Percentiles rank a stretch among this genome's conserved stretches.
Conservation (phyloP, 2,888 invertebrate species). For the Aplocera efformata region DNA sequence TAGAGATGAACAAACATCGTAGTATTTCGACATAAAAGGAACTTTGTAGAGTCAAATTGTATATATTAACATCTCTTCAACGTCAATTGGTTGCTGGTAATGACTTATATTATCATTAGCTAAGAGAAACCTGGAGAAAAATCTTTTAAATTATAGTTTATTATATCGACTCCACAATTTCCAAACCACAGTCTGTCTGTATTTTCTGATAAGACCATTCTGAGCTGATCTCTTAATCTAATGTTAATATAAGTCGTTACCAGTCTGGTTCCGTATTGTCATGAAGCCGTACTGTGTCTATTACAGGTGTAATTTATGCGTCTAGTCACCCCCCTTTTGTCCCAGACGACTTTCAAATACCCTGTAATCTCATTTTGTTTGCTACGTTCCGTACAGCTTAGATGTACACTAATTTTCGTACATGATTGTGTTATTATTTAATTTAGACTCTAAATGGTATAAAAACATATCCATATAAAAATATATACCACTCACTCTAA, state of each 20-base stretch:
- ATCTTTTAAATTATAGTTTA: too few relatives aligned
- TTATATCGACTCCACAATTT: too few relatives aligned
- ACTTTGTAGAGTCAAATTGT: not conserved
- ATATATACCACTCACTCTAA: too few relatives aligned
- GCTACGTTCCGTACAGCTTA: constrained; percentile 2
- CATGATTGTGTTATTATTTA: too few relatives aligned
- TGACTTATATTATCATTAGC: not conserved
- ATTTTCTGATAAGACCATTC: too few relatives aligned
- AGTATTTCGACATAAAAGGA: constrained; percentile 12
- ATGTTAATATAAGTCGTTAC: not conserved
- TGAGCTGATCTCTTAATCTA: not conserved
- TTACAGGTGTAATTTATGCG: constrained; percentile 39
- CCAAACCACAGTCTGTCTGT: too few relatives aligned
- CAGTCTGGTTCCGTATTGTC: not conserved
- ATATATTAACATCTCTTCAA: too few relatives aligned
- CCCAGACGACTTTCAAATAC: constrained; percentile 21
- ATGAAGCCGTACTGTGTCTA: not conserved
- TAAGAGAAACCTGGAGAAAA: too few relatives aligned
- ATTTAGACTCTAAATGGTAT: too few relatives aligned
- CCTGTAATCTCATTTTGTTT: not conserved
- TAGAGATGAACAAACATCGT: constrained; percentile 15
- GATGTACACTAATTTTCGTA: too few relatives aligned
- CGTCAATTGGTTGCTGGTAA: too few relatives aligned
- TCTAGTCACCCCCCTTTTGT: constrained; percentile 42
- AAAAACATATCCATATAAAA: too few relatives aligned